A percentile compares a stretch with the other conserved stretches of the same genome.
These are phyloP conservation scores for Dinomys branickii DNA, from an alignment of 2,113 vertebrate genomes.

Conservation along the genomic window DNA sequence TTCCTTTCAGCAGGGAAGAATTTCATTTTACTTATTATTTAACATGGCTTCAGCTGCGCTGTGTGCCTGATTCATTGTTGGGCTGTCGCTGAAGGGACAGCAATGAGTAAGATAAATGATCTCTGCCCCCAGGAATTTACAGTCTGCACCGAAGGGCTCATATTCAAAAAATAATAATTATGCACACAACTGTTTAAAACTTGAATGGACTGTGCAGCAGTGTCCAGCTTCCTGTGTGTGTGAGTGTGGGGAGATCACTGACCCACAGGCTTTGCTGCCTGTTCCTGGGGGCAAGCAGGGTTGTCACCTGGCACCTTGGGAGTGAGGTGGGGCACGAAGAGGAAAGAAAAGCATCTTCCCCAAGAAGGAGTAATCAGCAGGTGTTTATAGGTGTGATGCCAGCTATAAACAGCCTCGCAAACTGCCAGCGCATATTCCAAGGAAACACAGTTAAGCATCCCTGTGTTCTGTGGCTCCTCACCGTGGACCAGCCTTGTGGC, in stretches of 20 bases:
- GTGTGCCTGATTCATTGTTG: neutral
- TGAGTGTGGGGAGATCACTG: fast-evolving
- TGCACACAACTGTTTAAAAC: conserved; percentile 29
- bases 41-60: neutral
- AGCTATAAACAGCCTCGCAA: neutral
- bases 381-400: neutral
- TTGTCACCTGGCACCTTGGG: neutral
- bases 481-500: neutral
- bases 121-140: neutral
- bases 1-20: conserved; percentile 41
- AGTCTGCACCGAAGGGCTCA: neutral
- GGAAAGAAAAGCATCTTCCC: neutral
- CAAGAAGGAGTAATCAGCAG: neutral
- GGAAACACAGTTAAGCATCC: neutral
- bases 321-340: neutral
- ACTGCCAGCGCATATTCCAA: neutral
- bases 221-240: neutral
- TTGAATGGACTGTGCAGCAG: neutral
- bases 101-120: neutral
- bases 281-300: neutral
- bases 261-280: neutral
- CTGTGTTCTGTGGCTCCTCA: neutral
- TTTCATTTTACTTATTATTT: conserved; percentile 47
- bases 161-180: neutral
- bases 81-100: neutral